Conservation (phyloP, 2,797 vertebrate species). For the Gastrophryne carolinensis region DNA sequence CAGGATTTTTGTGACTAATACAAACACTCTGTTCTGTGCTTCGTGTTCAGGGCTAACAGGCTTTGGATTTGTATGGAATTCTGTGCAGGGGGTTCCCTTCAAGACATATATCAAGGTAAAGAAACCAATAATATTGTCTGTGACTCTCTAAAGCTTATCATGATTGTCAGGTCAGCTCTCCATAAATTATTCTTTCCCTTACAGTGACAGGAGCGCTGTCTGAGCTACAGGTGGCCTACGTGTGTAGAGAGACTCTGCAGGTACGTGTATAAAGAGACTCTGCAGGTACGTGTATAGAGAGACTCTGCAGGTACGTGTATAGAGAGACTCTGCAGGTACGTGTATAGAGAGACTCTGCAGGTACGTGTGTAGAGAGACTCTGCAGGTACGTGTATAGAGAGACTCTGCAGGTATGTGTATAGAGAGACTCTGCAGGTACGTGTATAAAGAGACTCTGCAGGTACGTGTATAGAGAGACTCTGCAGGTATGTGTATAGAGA, state of each 20-base stretch:
- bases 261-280: constrained; percentile 61
- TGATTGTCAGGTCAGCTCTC: neutral
- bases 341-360: no score
- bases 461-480: no score
- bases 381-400: no score
- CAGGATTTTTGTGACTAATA: no score
- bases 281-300: neutral
- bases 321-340: no score
- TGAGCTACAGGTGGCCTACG: constrained; percentile 84
- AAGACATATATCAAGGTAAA: constrained; percentile 87
- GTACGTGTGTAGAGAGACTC: no score
- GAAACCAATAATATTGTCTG: neutral
- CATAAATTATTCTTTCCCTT: neutral
- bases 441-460: no score
- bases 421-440: no score
- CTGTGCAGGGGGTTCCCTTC: constrained; percentile 87
- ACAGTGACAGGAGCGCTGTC: constrained; percentile 83
- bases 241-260: constrained; percentile 87
- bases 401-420: no score
- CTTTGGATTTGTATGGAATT: constrained; percentile 96
- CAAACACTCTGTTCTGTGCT: neutral
- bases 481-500: no score
- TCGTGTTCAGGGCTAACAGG: constrained; percentile 72
- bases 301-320: no score
- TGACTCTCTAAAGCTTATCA: neutral